Evolutionary conservation across 2,888 invertebrate species (phyloP).

Genomic region (Orthosia incerta): DNA sequence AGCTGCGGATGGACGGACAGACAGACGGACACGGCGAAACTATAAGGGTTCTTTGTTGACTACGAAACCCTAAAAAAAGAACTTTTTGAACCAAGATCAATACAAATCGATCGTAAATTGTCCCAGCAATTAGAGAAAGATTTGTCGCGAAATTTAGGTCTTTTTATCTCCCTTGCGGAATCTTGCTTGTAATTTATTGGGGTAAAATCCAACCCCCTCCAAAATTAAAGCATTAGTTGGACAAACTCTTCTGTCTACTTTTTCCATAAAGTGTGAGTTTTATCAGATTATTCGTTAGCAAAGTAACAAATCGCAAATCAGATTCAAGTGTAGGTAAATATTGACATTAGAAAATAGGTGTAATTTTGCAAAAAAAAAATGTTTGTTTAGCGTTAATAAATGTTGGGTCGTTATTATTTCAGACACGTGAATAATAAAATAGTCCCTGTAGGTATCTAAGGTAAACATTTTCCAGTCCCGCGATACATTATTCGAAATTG

Average conservation of each 20-base stretch:
- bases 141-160: conserved; percentile 40
- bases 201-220: conserved; percentile 19
- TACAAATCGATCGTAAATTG: conserved; percentile 32
- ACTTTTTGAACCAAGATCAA: conserved; percentile 10
- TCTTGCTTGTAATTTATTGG: conserved; percentile 48
- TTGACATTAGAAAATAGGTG: conserved; percentile 14
- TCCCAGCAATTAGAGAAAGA: conserved; percentile 46
- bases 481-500: background rate
- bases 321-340: conserved; percentile 17
- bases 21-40: too few relatives aligned
- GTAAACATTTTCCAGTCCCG: background rate
- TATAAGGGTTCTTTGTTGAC: too few relatives aligned
- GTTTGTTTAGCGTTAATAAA: background rate
- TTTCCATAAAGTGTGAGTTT: conserved; percentile 18
- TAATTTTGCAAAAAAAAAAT: conserved; percentile 14
- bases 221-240: conserved; percentile 32
- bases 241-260: conserved; percentile 21
- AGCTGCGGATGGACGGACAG: too few relatives aligned
- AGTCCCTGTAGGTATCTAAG: too few relatives aligned
- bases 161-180: conserved; percentile 51
- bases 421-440: background rate
- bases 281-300: conserved; percentile 34
- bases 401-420: background rate
- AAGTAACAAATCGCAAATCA: conserved; percentile 22
- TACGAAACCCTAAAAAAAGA: background rate